Conservation (phyloP, 2,113 vertebrate genomes). For the Nerophis ophidion region DNA sequence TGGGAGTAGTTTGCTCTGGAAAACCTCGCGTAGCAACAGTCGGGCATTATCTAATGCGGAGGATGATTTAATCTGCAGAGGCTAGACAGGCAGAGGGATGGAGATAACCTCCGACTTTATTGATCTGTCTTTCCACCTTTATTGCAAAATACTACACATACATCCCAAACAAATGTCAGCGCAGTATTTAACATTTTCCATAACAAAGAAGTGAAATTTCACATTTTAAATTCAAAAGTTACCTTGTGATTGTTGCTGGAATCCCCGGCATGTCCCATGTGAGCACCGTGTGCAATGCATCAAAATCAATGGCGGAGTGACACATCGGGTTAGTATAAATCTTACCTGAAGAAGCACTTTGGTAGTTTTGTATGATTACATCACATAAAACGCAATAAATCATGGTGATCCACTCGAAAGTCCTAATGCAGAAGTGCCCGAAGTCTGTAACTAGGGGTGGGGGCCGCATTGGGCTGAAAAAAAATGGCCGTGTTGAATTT, state of each 20-base stretch:
- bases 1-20: conserved; percentile 44
- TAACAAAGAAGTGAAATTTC: not conserved
- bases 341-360: too few relatives aligned
- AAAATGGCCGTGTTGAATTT: too few relatives aligned
- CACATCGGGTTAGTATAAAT: too few relatives aligned
- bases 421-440: too few relatives aligned
- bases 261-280: not conserved
- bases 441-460: too few relatives aligned
- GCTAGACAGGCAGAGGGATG: conserved; percentile 28
- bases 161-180: conserved; percentile 3
- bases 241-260: too few relatives aligned
- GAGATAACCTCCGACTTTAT: conserved; percentile 41
- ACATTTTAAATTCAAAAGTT: not conserved
- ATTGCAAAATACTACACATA: conserved; percentile 3
- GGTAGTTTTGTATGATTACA: too few relatives aligned
- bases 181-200: too few relatives aligned
- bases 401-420: too few relatives aligned
- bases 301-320: too few relatives aligned
- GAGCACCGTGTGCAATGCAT: not conserved
- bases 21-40: conserved; percentile 32
- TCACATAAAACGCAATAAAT: too few relatives aligned
- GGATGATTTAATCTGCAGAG: conserved; percentile 46
- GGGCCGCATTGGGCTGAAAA: too few relatives aligned
- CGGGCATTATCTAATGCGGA: conserved; percentile 34
- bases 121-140: conserved; percentile 23